Percentiles rank a stretch among this genome's conserved stretches.
Conservation (phyloP, 2,888 invertebrate genomes). For the Chaetoderma sp. region DNA sequence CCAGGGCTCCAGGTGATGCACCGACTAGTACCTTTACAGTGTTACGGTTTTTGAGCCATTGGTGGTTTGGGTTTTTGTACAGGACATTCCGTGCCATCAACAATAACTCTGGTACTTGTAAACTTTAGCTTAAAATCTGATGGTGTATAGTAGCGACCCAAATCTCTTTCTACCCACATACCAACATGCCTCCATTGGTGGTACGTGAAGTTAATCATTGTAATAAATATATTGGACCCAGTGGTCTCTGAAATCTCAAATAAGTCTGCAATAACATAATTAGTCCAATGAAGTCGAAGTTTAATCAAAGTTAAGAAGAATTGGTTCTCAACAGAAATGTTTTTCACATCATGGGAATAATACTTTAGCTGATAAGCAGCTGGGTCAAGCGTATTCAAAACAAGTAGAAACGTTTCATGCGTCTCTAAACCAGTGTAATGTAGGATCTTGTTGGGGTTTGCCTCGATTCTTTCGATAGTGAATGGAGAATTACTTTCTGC, state of each 20-base stretch:
- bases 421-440: slow-evolving; percentile 3
- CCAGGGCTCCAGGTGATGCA: slow-evolving; percentile 17
- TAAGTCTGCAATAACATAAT: not conserved
- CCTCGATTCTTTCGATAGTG: no score
- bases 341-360: not conserved
- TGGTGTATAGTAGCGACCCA: slow-evolving; percentile 11
- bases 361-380: slow-evolving; percentile 2
- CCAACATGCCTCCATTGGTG: slow-evolving; percentile 15
- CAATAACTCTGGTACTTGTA: slow-evolving; percentile 19
- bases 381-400: not conserved
- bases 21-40: slow-evolving; percentile 27
- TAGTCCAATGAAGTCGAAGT: not conserved
- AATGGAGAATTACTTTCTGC: no score
- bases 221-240: slow-evolving; percentile 14
- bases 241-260: slow-evolving; percentile 5
- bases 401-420: not conserved
- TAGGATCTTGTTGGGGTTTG: no score
- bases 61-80: slow-evolving; percentile 20
- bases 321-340: slow-evolving; percentile 3
- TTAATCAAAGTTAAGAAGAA: slow-evolving; percentile 7
- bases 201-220: slow-evolving; percentile 21
- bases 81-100: slow-evolving; percentile 19
- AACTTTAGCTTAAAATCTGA: slow-evolving; percentile 18
- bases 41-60: slow-evolving; percentile 15
- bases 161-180: slow-evolving; percentile 12